These are phyloP conservation scores for Harpegnathos saltator DNA, from an alignment of 1,140 invertebrate species.

Conservation along the genomic window DNA sequence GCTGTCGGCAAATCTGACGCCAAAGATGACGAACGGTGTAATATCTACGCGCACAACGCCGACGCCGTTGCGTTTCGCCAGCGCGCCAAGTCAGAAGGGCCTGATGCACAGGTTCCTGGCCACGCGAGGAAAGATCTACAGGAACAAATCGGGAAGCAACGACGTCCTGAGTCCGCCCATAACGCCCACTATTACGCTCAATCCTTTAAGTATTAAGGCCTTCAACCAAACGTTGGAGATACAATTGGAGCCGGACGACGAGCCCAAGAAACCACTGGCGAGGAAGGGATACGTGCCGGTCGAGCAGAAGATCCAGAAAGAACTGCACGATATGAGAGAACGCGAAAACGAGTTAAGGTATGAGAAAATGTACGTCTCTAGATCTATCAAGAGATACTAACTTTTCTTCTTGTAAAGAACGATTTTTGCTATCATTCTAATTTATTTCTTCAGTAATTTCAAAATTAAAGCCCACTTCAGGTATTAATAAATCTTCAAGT, in stretches of 20 bases:
- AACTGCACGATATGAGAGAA: constrained; percentile 91
- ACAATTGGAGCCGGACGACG: constrained; percentile 73
- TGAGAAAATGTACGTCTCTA: background rate
- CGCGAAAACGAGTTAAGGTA: constrained; percentile 91
- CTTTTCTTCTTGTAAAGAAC: no score
- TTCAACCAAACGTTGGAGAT: constrained; percentile 75
- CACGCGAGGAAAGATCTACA: constrained; percentile 88
- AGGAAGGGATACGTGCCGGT: constrained; percentile 90
- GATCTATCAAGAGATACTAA: no score
- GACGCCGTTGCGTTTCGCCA: constrained; percentile 87
- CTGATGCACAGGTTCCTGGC: constrained; percentile 93
- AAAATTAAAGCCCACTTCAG: no score
- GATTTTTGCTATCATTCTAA: no score
- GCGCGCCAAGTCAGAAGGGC: constrained; percentile 88
- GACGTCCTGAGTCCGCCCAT: constrained; percentile 57
- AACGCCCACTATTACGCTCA: constrained; percentile 79
- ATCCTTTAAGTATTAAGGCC: constrained; percentile 78
- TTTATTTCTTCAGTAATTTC: no score
- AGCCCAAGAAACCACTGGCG: constrained; percentile 84
- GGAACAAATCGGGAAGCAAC: constrained; percentile 64
- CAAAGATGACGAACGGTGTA: constrained; percentile 81
- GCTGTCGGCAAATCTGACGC: constrained; percentile 72
- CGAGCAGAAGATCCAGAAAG: constrained; percentile 92
- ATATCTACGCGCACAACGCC: constrained; percentile 79
- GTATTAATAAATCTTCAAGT: no score